Evolutionary conservation across 2,888 invertebrate genomes (phyloP), one percentile per base, ranked within the genome.

Genomic region (Drosophila conformis): DNA sequence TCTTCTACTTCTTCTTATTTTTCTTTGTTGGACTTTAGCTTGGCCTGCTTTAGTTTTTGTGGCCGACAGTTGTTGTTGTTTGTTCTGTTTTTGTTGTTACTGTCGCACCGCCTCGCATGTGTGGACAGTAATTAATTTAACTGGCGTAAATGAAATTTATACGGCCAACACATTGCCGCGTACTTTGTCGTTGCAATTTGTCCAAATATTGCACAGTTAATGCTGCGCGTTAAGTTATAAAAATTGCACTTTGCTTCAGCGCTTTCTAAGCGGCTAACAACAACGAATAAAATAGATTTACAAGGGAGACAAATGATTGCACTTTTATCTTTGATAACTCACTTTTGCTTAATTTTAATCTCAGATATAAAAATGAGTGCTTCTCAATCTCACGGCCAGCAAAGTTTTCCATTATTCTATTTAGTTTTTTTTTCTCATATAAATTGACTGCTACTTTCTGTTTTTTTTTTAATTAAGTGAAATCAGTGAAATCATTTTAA

Each of bases 91-190:
- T 25, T 36, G 25, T 36, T 36, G 51, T 48, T 59, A 56, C 42
- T 62, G 51, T 49, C 57, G 64, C 66, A 46, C 27, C 61, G 69
- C 59, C 69, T 72, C 78, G 78, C 89, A 85, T 89, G 85, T 86
- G 85, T 86, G 82, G 85, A 89, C 89, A 86, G 85, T 89, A 86
- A 86, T 89, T 86, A 86, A 89, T 89, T 86, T 84, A 89, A 87
- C 89, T 74, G 80, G 68, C 87, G 80, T 78, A 80, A 87, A 78
- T 89, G 71, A 84, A 86, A 87, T 89, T 86, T 89, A 87, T 86
- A 84, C 49, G 80, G 72, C 82, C 82, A 76, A 74, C 87, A 86
- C 87, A 87, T 89, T 85, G 82, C 69, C 69, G 60, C 72, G 67
- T 69, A 80, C 86, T 82, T 88, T 83, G 80, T 69, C 67, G 52